These are phyloP conservation scores for Megathymus violae DNA, from an alignment of 1,140 invertebrate genomes.

Conservation along the genomic window DNA sequence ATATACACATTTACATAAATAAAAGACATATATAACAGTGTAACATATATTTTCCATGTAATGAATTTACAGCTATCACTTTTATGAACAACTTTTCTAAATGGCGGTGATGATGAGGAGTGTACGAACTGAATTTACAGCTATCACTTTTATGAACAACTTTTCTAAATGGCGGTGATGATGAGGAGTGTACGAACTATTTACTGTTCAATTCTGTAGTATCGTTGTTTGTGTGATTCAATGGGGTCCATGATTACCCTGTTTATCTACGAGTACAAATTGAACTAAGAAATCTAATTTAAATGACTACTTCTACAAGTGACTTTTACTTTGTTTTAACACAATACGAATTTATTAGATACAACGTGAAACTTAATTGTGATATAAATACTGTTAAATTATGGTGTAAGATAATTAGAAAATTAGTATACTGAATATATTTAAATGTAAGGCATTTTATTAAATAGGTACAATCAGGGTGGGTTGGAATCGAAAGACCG, in stretches of 20 bases:
- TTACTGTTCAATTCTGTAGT: conserved; percentile 19
- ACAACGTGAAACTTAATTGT: conserved; percentile 32
- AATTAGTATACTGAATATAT: conserved; percentile 27
- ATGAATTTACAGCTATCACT: conserved; percentile 79
- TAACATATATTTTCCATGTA: conserved; percentile 81
- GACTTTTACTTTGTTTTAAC: conserved; percentile 37
- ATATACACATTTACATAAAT: conserved; percentile 66
- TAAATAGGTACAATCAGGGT: conserved; percentile 10
- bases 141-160: conserved; percentile 70
- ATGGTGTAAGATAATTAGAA: conserved; percentile 33
- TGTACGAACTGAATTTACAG: conserved; percentile 73
- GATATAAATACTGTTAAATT: conserved; percentile 42
- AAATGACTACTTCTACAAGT: conserved; percentile 16
- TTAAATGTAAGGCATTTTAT: conserved; percentile 10
- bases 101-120: conserved; percentile 23
- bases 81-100: conserved; percentile 56
- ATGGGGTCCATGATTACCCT: conserved; percentile 29
- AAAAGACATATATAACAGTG: conserved; percentile 78
- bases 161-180: conserved; percentile 37
- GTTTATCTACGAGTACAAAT: conserved; percentile 17
- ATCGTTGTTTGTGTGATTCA: conserved; percentile 1
- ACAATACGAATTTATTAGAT: conserved; percentile 34
- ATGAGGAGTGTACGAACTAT: conserved; percentile 41
- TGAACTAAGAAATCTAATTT: conserved; percentile 2
- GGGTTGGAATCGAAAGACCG: conserved; percentile 35